These are phyloP conservation scores for Alca torda DNA, from an alignment of 2,797 vertebrate species.

Conservation along the genomic window DNA sequence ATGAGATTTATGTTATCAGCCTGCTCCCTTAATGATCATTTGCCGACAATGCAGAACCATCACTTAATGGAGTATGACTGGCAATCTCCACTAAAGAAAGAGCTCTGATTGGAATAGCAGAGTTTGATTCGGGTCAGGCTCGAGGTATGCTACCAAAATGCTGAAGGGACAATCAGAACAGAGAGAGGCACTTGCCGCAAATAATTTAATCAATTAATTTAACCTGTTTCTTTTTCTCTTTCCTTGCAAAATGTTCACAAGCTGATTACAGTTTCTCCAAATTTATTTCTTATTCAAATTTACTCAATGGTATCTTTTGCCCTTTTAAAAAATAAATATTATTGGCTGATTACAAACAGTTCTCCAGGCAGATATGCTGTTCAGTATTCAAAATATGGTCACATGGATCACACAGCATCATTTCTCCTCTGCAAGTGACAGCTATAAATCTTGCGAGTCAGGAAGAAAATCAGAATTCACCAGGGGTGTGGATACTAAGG, in stretches of 20 bases:
- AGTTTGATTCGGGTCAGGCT: constrained; percentile 32
- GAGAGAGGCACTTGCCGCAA: background rate
- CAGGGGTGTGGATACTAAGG: background rate
- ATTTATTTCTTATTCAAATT: constrained; percentile 56
- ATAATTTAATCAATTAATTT: constrained; percentile 41
- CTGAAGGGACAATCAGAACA: background rate
- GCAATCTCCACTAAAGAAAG: background rate
- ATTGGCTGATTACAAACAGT: constrained; percentile 44
- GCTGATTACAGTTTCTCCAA: constrained; percentile 36
- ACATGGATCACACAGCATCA: background rate
- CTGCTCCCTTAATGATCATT: background rate
- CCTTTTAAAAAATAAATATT: constrained; percentile 49
- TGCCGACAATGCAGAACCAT: background rate
- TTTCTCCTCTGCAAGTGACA: background rate
- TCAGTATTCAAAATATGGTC: constrained; percentile 29
- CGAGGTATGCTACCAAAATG: background rate
- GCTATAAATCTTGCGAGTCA: background rate
- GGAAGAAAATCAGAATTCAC: background rate
- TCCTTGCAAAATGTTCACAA: constrained; percentile 19
- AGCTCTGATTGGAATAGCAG: constrained; percentile 15
- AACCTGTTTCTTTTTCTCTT: background rate
- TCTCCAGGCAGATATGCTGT: background rate
- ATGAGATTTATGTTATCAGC: constrained; percentile 11
- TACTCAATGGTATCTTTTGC: background rate
- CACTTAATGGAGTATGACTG: background rate